Evolutionary conservation across 1,140 invertebrate genomes (phyloP), one percentile per base, ranked within the genome.

Genomic region (Diabrotica undecimpunctata): DNA sequence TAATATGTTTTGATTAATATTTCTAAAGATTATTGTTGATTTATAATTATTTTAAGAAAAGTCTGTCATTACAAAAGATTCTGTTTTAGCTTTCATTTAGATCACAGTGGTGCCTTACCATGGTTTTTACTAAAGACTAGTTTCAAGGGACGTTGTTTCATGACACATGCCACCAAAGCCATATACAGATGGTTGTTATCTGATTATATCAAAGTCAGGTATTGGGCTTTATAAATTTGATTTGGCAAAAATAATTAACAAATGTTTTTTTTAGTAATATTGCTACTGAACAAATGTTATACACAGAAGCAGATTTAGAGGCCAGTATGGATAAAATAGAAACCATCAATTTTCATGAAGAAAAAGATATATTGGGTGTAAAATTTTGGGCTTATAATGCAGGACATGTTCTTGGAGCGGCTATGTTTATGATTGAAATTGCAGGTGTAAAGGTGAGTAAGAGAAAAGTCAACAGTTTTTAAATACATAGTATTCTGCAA

Each of bases 351-450:
- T 99, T 99, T 75, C 97, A 99, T 72, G 96, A 98, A 82, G 95
- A 99, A 80, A 97, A 96, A 74, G 97, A 99, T 76, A 91, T 99
- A 0, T 91, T 94, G 74, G 98, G 98, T 6, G 90, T 98, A 0
- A 90, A 94, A 73, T 98, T 99, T 80, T 99, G 97, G 93, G 96
- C 96, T 0, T 99, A 99, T 79, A 97, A 98, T 80, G 98, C 96
- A 2, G 98, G 98, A 0, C 98, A 99, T 81, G 98, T 99, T 0
- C 81, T 99, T 0, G 98, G 98, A 0, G 98, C 98, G 7, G 97
- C 97, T 36, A 99, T 99, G 97, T 99, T 99, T 77, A 98, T 99
- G 95, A 96, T 99, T 63, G 97, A 99, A 86, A 99, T 99, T 68
- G 97, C 97, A 59, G 97, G 96, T 36, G 93, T 97, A 11, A 95